phyloP scores from a whole-genome alignment of 2,888 invertebrate genomes.

The Leptura quadrifasciata region DNA sequence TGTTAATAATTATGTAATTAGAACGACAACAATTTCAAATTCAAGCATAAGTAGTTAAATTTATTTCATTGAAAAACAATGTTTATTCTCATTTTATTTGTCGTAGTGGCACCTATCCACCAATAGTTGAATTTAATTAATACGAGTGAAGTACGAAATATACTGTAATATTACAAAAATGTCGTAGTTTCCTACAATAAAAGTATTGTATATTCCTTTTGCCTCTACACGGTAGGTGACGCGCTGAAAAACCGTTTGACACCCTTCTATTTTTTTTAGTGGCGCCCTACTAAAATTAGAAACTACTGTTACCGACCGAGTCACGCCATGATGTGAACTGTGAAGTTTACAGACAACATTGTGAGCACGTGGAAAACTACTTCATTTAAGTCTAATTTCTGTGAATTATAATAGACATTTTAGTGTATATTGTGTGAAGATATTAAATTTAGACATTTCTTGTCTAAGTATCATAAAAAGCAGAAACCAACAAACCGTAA shows the following conservation, averaged over 20 bases:
- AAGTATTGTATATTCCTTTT: not conserved
- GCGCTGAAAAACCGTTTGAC: not conserved
- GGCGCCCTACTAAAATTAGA: not conserved
- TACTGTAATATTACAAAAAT: not conserved
- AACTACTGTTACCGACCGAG: slow-evolving; percentile 59
- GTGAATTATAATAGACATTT: slow-evolving; percentile 49
- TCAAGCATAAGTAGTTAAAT: not conserved
- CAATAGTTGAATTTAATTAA: not conserved
- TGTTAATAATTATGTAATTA: not conserved
- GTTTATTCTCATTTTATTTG: not conserved
- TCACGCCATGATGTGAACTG: slow-evolving; percentile 82
- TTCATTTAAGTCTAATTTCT: slow-evolving; percentile 55
- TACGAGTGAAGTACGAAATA: not conserved
- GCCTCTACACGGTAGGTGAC: not conserved
- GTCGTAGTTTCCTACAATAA: not conserved
- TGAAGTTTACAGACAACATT: slow-evolving; percentile 80
- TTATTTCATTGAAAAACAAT: not conserved
- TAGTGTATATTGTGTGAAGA: slow-evolving; percentile 57
- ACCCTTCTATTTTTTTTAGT: not conserved
- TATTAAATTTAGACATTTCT: slow-evolving; percentile 46
- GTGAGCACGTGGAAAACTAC: slow-evolving; percentile 80
- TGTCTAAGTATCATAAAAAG: slow-evolving; percentile 44
- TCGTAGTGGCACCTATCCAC: not conserved
- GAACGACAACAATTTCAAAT: not conserved
- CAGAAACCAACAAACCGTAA: slow-evolving; percentile 62